Evolutionary conservation across 2,888 invertebrate genomes (phyloP).

Genomic region (Didymodactylos carnosus): DNA sequence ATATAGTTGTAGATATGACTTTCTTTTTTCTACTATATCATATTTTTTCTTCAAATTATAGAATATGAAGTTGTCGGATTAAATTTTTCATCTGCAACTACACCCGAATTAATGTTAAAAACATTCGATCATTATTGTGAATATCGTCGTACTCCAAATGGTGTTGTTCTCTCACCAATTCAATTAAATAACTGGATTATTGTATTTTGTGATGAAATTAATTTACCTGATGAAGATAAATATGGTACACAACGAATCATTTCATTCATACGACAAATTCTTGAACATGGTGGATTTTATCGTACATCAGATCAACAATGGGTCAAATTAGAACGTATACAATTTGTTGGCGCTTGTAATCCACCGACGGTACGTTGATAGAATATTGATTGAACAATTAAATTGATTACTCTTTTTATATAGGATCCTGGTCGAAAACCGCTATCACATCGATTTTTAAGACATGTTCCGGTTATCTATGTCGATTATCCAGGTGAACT

Average conservation of each 20-base stretch:
- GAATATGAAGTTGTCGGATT: constrained; percentile 61
- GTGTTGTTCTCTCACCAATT: constrained; percentile 77
- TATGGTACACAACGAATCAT: constrained; percentile 88
- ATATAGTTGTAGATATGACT: no score
- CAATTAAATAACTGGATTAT: constrained; percentile 91
- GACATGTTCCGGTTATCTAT: constrained; percentile 94
- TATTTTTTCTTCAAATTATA: background rate
- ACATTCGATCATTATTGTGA: constrained; percentile 99
- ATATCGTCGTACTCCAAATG: constrained; percentile 92
- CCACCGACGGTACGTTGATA: constrained; percentile 76
- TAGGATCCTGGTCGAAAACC: constrained; percentile 85
- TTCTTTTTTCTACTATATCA: no score
- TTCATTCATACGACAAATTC: constrained; percentile 84
- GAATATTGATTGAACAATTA: background rate
- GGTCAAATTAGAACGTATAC: constrained; percentile 88
- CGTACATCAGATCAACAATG: constrained; percentile 60
- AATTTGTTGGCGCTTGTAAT: constrained; percentile 98
- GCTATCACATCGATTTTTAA: constrained; percentile 50
- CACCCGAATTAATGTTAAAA: constrained; percentile 83
- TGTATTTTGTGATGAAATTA: constrained; percentile 98
- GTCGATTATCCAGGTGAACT: constrained; percentile 97
- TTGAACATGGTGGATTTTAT: constrained; percentile 60
- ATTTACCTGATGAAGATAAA: constrained; percentile 93
- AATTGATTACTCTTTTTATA: background rate
- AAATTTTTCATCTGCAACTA: constrained; percentile 97